Conservation (phyloP, 2,113 vertebrate genomes). For the Enhydra lutris region DNA sequence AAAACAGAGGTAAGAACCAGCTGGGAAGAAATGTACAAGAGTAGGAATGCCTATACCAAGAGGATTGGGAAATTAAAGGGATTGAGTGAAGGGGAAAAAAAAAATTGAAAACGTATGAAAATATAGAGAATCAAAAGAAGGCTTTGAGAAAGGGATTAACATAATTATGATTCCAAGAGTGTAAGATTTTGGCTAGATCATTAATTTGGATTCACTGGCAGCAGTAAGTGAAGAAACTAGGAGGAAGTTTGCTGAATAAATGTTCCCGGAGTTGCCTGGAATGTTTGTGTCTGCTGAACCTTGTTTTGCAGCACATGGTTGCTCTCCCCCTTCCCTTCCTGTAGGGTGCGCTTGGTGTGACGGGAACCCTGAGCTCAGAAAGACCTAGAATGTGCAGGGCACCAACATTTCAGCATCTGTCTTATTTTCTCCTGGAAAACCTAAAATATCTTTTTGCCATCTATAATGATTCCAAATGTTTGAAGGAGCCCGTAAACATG, state of each 20-base stretch:
- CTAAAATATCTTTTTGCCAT: neutral
- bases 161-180: conserved; percentile 72
- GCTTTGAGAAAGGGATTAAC: conserved; percentile 70
- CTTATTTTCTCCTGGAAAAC: neutral
- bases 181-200: conserved; percentile 67
- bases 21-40: conserved; percentile 32
- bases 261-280: conserved; percentile 23
- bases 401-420: neutral
- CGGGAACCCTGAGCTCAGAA: neutral
- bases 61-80: conserved; percentile 50
- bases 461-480: conserved; percentile 39
- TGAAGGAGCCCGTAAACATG: conserved; percentile 2
- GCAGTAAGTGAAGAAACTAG: conserved; percentile 56
- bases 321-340: neutral
- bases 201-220: conserved; percentile 64
- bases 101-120: conserved; percentile 72
- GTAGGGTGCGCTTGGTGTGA: neutral
- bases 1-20: conserved; percentile 3
- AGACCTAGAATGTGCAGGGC: neutral
- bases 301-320: neutral
- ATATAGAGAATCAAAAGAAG: conserved; percentile 64
- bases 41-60: conserved; percentile 46
- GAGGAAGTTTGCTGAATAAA: conserved; percentile 58
- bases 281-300: neutral
- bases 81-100: neutral